Evolutionary conservation across 2,113 vertebrate genomes (phyloP), one percentile per base, ranked within the genome.

Genomic region (Lophius piscatorius): DNA sequence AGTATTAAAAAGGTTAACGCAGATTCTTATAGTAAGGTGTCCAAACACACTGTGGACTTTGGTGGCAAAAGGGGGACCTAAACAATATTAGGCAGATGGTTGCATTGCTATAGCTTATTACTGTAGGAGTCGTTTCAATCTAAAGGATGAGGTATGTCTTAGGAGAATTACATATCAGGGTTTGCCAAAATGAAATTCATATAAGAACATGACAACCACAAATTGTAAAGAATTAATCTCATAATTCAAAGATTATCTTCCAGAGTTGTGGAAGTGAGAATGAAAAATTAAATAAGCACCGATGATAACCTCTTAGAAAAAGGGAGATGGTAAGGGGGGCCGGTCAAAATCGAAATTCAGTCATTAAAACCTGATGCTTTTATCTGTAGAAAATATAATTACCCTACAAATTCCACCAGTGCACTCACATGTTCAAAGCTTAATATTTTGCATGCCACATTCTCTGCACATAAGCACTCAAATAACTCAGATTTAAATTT

Each of bases 401-500:
- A 18, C 28, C 33, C 29, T 55, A 17, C 13, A 14, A 21, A 36
- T 24, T 29, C 22, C 22, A 40, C 11, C 0, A 36, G 9, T 21
- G 29, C 49, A 38, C 7, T 2, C 0, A 35, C 36, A 17, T 1
- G 23, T 8, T 46, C 17, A 29, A 18, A 39, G 39, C 24, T 22
- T 12, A 14, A 31, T 18, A 60, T 48, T 49, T 45, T 6, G 10
- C 41, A 10, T 42, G 36, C 23, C 14, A 2, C 36, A 34, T 31
- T 35, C 6, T 20, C 42, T 20, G 18, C 22, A 40, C 6, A 10
- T 24, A 28, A 39, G 24, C 57, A 49, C 46, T 45, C 57, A 61
- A 49, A 36, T 6, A 44, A 52, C 28, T 45, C 46, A 24, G 9
- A 59, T 63, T 36, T 47, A 68, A 80, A 80, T 63, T 71, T 50